Base-by-base conservation (phyloP, 2,113 vertebrate genomes). In the Capreolus pygargus region DNA sequence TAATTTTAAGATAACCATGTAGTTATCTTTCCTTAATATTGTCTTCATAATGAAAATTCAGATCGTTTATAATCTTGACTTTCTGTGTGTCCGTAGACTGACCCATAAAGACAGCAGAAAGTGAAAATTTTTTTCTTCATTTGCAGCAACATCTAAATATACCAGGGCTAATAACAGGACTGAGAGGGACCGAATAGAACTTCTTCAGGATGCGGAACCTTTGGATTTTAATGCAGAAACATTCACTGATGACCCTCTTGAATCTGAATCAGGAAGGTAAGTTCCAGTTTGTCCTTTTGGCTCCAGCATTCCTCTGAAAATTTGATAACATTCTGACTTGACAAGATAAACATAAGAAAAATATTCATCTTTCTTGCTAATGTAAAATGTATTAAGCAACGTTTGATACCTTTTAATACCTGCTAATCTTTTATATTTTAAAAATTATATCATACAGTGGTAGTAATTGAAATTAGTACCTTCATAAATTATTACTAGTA, bases 121-220 rank as follows among this genome's bases (percentile, higher is more conserved):
- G 11, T 87, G 86, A 50, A 84, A 36, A 33, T 74, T 58, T 81
- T 87, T 60, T 43, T 30, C 23, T 97, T 45, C 19, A 30, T 97
- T 98, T 98, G 58, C 96, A 99, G 98, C 98, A 60, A 99, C 99
- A 39, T 99, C 99, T 7, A 99, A 99, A 84, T 99, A 99, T 92
- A 99, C 99, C 3, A 99, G 99, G 28, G 98, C 99, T 45, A 99
- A 99, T 86, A 98, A 98, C 45, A 99, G 99, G 54, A 98, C 99
- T 3, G 99, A 99, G 98, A 99, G 99, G 94, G 99, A 99, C 86
- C 98, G 99, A 97, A 99, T 99, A 78, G 99, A 99, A 98, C 99
- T 99, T 60, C 99, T 99, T 74, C 99, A 99, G 97, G 99, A 99
- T 94, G 99, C 99, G 1, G 99, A 99, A 89, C 99, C 99, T 7